Conservation (phyloP, 2,888 invertebrate genomes). For the Acanthosepion esculentum region DNA sequence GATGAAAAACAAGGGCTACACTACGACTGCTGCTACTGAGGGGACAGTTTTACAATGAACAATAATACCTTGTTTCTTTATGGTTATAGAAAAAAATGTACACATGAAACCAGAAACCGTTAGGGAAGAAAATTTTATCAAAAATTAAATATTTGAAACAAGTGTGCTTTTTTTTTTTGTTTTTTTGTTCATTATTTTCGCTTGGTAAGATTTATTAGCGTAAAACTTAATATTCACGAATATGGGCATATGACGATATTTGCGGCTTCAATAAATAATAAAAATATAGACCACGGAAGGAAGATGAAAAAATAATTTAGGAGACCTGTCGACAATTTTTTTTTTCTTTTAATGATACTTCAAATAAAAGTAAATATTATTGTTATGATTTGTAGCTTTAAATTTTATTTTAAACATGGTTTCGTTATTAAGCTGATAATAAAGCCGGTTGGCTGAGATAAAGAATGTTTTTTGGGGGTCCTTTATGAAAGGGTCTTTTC, state of each 20-base stretch:
- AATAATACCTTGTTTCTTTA: background rate
- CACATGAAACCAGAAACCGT: background rate
- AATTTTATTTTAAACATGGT: too few species aligned
- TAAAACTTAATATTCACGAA: background rate
- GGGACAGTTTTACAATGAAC: slow-evolving; percentile 15
- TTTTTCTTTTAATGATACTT: background rate
- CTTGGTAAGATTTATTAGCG: background rate
- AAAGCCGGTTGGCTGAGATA: background rate
- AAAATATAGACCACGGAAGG: background rate
- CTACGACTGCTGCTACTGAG: background rate
- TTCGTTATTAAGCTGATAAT: too few species aligned
- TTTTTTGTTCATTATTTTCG: background rate
- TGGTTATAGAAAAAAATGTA: background rate
- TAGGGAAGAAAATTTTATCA: background rate
- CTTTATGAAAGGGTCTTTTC: background rate
- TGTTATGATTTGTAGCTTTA: background rate
- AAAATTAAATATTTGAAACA: background rate
- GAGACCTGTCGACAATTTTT: background rate
- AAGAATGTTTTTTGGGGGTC: background rate
- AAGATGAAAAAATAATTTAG: background rate
- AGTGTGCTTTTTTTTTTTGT: background rate
- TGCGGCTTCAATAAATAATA: background rate
- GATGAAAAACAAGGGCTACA: background rate
- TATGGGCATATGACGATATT: background rate
- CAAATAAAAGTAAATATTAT: background rate